phyloP scores from a whole-genome alignment of 2,888 invertebrate genomes.

The Tolmerus cingulatus region DNA sequence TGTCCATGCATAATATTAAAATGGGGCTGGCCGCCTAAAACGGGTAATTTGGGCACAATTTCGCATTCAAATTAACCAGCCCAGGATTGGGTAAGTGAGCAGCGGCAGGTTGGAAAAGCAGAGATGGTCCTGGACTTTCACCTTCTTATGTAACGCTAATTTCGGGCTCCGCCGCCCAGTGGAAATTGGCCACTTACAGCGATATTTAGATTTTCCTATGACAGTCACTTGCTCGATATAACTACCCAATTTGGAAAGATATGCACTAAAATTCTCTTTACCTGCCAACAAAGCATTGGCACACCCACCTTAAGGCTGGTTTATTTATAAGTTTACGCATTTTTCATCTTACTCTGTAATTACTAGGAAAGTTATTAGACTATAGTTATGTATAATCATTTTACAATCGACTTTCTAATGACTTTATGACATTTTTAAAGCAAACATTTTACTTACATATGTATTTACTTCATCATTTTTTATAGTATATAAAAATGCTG shows the following conservation, averaged over 20 bases:
- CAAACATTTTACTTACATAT: too few species aligned
- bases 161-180: neutral
- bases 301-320: neutral
- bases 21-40: neutral
- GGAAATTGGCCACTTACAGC: neutral
- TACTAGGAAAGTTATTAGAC: neutral
- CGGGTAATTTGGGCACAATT: neutral
- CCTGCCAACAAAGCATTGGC: neutral
- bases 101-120: neutral
- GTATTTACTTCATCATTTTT: too few species aligned
- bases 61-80: neutral
- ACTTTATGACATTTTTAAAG: too few species aligned
- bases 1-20: neutral
- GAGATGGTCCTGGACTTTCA: neutral
- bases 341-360: neutral
- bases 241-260: neutral
- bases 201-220: neutral
- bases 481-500: too few species aligned
- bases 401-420: too few species aligned
- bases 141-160: neutral
- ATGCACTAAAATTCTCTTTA: neutral
- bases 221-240: neutral
- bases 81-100: neutral
- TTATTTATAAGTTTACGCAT: neutral
- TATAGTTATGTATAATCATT: neutral